Conservation (phyloP, 1,140 invertebrate species). For the Drosophila parvula region DNA sequence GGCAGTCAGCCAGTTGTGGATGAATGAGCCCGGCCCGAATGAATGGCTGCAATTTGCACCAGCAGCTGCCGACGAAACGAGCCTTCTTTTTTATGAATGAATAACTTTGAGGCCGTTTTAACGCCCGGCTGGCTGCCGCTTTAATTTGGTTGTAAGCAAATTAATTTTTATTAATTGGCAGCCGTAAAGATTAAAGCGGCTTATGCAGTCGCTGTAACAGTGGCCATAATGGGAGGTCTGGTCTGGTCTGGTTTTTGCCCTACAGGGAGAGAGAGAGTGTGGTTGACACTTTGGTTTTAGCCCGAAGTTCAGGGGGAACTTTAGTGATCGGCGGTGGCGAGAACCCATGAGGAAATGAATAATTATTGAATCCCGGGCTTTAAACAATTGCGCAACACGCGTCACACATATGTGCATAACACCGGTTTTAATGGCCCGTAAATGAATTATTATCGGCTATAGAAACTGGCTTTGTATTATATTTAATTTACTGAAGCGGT, state of each 20-base stretch:
- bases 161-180: constrained; percentile 67
- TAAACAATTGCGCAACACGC: constrained; percentile 55
- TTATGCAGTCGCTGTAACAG: constrained; percentile 13
- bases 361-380: constrained; percentile 62
- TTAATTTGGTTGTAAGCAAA: constrained; percentile 61
- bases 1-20: constrained; percentile 61
- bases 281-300: constrained; percentile 31
- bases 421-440: constrained; percentile 41
- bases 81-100: constrained; percentile 71
- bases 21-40: constrained; percentile 73
- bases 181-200: constrained; percentile 44
- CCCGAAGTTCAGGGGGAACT: constrained; percentile 26
- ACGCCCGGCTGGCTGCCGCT: constrained; percentile 47
- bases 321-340: not conserved
- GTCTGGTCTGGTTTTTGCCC: constrained; percentile 10
- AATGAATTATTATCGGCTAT: constrained; percentile 39
- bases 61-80: constrained; percentile 45
- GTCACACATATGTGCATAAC: constrained; percentile 59
- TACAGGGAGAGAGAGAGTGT: constrained; percentile 17
- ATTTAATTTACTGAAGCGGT: constrained; percentile 23
- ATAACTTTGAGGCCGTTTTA: constrained; percentile 68
- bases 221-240: constrained; percentile 36
- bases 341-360: constrained; percentile 43
- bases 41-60: constrained; percentile 75
- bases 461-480: constrained; percentile 18